Conservation (phyloP, 2,113 vertebrate species). For the Empidonax alnorum region DNA sequence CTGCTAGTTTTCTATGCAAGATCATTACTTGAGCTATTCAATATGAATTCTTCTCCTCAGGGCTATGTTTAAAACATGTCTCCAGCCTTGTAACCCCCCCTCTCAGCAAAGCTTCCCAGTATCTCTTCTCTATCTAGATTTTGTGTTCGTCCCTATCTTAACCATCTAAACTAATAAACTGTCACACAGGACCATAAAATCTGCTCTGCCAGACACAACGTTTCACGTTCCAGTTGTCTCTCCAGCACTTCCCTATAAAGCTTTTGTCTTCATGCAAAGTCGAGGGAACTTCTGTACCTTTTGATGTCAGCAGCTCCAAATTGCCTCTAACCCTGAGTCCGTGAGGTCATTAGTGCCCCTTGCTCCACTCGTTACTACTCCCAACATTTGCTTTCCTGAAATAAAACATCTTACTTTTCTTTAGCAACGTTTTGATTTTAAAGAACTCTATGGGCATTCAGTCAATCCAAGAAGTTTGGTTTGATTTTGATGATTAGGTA, state of each 20-base stretch:
- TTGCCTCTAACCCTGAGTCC: not conserved
- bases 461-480: not conserved
- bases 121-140: conserved; percentile 26
- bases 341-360: not conserved
- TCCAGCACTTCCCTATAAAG: not conserved
- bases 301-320: not conserved
- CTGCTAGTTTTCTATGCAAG: not conserved
- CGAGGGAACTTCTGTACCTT: not conserved
- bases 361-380: fast-evolving
- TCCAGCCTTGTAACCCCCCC: not conserved
- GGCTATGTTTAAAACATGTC: not conserved
- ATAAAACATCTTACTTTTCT: not conserved
- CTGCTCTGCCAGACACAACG: not conserved
- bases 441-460: not conserved
- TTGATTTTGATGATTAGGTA: not conserved
- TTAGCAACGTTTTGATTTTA: not conserved
- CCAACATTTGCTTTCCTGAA: not conserved
- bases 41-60: not conserved
- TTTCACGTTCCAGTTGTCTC: not conserved
- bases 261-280: not conserved
- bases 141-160: not conserved
- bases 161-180: conserved; percentile 6
- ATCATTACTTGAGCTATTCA: not conserved
- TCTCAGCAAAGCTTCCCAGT: conserved; percentile 24
- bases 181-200: not conserved